These are phyloP conservation scores for Acrocera orbiculus DNA, from an alignment of 2,888 invertebrate genomes.

Conservation along the genomic window DNA sequence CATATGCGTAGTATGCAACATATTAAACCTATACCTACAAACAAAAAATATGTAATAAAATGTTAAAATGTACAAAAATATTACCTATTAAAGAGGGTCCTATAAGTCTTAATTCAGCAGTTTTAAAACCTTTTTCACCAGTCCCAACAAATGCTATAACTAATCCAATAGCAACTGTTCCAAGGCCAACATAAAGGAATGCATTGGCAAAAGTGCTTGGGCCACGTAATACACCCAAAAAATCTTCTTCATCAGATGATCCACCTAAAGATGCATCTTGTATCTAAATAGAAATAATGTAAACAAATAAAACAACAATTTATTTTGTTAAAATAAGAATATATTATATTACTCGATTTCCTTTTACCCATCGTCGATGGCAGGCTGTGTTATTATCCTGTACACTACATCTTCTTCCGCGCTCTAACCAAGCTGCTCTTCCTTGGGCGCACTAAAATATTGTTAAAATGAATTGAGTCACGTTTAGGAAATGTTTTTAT, in stretches of 20 bases:
- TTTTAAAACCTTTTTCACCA: constrained; percentile 77
- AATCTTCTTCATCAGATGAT: constrained; percentile 56
- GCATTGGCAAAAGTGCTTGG: constrained; percentile 71
- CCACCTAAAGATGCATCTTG: constrained; percentile 71
- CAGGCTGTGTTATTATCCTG: constrained; percentile 42
- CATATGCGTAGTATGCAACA: constrained; percentile 69
- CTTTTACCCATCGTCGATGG: constrained; percentile 61
- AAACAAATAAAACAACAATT: no score
- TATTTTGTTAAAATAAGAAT: no score
- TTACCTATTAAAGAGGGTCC: constrained; percentile 59
- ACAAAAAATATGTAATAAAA: constrained; percentile 3
- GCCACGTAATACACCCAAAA: constrained; percentile 43
- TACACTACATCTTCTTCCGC: constrained; percentile 44
- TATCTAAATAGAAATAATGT: no score
- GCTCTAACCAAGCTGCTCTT: constrained; percentile 68
- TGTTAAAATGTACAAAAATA: not conserved
- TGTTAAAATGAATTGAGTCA: no score
- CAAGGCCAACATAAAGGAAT: constrained; percentile 69
- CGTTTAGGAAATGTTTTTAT: no score
- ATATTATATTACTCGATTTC: constrained; percentile 50
- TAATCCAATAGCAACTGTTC: constrained; percentile 64
- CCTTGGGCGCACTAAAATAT: constrained; percentile 56
- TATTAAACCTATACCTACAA: constrained; percentile 50
- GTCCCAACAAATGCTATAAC: constrained; percentile 81
- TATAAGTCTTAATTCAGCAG: constrained; percentile 67